Conservation (phyloP, 2,888 invertebrate genomes). For the Mimas tiliae region DNA sequence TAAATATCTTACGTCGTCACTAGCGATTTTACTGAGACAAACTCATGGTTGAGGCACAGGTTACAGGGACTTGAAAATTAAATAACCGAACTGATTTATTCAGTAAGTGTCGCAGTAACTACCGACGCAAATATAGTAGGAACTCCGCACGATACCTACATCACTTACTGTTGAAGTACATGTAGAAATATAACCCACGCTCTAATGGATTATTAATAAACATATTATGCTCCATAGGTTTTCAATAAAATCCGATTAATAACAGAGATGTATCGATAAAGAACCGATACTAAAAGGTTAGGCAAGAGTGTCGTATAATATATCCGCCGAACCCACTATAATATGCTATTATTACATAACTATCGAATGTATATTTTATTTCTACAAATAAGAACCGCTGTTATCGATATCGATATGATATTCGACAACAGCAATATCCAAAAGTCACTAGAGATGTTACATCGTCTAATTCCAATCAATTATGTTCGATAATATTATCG, state of each 20-base stretch:
- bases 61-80: no score
- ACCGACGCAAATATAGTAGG: no score
- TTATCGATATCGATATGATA: slow-evolving; percentile 12
- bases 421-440: slow-evolving; percentile 8
- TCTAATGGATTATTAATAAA: no score
- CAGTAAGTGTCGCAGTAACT: no score
- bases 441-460: slow-evolving; percentile 10
- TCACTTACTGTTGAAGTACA: no score
- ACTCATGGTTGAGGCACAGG: no score
- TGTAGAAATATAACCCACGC: no score
- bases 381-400: slow-evolving; percentile 26
- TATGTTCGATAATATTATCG: slow-evolving; percentile 12
- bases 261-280: neutral
- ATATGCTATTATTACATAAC: slow-evolving; percentile 41
- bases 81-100: no score
- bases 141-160: no score
- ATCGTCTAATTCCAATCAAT: slow-evolving; percentile 10
- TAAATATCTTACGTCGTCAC: no score
- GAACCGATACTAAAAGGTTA: neutral
- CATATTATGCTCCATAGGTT: no score
- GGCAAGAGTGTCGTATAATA: slow-evolving; percentile 17
- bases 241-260: neutral
- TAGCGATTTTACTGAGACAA: no score
- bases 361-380: slow-evolving; percentile 39
- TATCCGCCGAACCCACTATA: slow-evolving; percentile 31